Conservation (phyloP, 2,888 invertebrate species). For the Drosophila fulvimacula region DNA sequence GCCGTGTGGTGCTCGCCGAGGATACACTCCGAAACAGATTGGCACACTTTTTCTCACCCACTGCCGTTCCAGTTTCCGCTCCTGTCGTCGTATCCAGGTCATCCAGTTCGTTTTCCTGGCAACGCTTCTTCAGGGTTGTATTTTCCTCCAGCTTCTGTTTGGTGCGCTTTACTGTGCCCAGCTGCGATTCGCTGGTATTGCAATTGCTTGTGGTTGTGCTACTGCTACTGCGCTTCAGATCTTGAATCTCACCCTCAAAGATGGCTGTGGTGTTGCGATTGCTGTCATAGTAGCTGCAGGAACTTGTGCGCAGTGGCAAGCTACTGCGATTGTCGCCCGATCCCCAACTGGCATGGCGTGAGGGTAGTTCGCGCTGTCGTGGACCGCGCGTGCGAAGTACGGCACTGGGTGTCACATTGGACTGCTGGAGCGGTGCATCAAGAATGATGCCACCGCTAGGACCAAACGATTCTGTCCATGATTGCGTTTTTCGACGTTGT, state of each 20-base stretch:
- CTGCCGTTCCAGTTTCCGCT: neutral
- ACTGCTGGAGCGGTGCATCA: constrained; percentile 50
- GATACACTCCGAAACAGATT: constrained; percentile 82
- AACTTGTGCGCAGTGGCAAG: constrained; percentile 89
- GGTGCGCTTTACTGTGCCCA: constrained; percentile 89
- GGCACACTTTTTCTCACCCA: constrained; percentile 61
- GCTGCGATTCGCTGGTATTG: constrained; percentile 52
- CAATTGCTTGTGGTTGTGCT: constrained; percentile 70
- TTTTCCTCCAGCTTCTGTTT: constrained; percentile 89
- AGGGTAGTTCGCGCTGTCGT: constrained; percentile 87
- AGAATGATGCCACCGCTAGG: constrained; percentile 76
- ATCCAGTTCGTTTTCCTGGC: constrained; percentile 75
- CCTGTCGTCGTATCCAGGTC: constrained; percentile 30
- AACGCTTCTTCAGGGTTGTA: constrained; percentile 81
- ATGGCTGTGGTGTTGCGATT: constrained; percentile 83
- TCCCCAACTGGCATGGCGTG: constrained; percentile 93
- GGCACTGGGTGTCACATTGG: constrained; percentile 32
- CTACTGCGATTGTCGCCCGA: constrained; percentile 88
- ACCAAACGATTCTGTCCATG: constrained; percentile 82
- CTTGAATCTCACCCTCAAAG: constrained; percentile 84
- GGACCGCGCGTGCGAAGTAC: constrained; percentile 81
- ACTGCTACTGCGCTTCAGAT: constrained; percentile 74
- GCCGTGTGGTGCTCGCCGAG: constrained; percentile 80
- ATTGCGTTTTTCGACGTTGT: constrained; percentile 82
- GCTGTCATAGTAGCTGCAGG: constrained; percentile 90